Conservation (phyloP, 2,113 vertebrate genomes). For the Muscicapa adusta region DNA sequence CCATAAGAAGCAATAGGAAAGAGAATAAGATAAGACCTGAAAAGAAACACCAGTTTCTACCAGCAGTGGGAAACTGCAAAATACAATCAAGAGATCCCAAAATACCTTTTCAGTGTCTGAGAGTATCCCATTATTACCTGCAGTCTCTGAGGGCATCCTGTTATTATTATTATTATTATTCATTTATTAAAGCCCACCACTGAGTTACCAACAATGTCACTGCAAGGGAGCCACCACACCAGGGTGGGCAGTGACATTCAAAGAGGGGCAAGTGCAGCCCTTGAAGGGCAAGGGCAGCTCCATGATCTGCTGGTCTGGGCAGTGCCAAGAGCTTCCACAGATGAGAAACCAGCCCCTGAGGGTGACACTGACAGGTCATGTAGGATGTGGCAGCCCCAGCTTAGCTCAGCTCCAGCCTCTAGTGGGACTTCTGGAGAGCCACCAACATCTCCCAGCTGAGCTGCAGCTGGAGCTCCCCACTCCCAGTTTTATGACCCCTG, state of each 20-base stretch:
- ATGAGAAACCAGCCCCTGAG: not conserved
- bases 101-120: not conserved
- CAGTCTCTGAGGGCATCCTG: not conserved
- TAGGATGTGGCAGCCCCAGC: not conserved
- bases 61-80: not conserved
- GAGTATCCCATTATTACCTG: not conserved
- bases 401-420: not conserved
- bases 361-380: not conserved
- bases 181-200: not conserved
- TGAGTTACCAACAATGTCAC: not conserved
- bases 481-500: not conserved
- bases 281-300: not conserved
- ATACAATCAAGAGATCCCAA: not conserved
- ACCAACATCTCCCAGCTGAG: not conserved
- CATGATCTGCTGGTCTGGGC: not conserved
- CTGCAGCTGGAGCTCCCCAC: not conserved
- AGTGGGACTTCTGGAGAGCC: not conserved
- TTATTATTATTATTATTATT: not conserved
- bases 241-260: not conserved
- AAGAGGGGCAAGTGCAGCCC: not conserved
- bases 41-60: not conserved
- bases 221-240: accelerated
- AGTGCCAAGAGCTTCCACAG: accelerated
- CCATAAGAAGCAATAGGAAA: not conserved
- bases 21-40: not conserved